Evolutionary conservation across 2,888 invertebrate genomes (phyloP).

Genomic region (Conchocele bisecta): DNA sequence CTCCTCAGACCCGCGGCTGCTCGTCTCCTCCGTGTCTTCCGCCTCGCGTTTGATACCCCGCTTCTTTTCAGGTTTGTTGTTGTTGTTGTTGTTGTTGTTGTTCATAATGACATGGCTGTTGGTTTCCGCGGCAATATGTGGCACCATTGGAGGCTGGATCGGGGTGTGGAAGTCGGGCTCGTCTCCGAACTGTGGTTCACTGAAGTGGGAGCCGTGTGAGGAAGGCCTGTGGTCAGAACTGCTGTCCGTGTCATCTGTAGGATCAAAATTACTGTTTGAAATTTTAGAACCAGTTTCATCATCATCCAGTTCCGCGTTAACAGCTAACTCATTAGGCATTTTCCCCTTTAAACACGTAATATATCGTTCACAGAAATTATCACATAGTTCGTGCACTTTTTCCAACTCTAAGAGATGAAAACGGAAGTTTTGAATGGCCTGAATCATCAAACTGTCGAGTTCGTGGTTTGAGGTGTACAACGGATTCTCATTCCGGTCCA

Average conservation of each 20-base stretch:
- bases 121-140: neutral
- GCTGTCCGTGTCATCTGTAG: conserved; percentile 61
- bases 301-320: conserved; percentile 52
- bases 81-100: conserved; percentile 28
- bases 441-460: conserved; percentile 56
- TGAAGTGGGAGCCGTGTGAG: conserved; percentile 43
- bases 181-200: conserved; percentile 32
- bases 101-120: too few species aligned
- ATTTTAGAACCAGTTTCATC: conserved; percentile 51
- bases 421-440: conserved; percentile 59
- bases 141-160: neutral
- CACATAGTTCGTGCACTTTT: conserved; percentile 64
- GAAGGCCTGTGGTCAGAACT: conserved; percentile 58
- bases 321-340: conserved; percentile 61
- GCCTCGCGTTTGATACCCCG: conserved; percentile 49
- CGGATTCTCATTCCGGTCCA: conserved; percentile 45
- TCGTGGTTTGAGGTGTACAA: conserved; percentile 60
- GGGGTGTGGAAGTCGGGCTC: conserved; percentile 16
- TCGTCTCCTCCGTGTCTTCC: conserved; percentile 41
- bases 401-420: conserved; percentile 61
- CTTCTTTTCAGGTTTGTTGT: conserved; percentile 33
- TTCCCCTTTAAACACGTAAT: conserved; percentile 62
- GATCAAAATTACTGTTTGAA: conserved; percentile 62
- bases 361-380: conserved; percentile 62
- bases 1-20: conserved; percentile 53